A percentile compares a stretch with the other conserved stretches of the same genome.
Conservation (phyloP, 1,140 invertebrate species). For the Anastrepha ludens region DNA sequence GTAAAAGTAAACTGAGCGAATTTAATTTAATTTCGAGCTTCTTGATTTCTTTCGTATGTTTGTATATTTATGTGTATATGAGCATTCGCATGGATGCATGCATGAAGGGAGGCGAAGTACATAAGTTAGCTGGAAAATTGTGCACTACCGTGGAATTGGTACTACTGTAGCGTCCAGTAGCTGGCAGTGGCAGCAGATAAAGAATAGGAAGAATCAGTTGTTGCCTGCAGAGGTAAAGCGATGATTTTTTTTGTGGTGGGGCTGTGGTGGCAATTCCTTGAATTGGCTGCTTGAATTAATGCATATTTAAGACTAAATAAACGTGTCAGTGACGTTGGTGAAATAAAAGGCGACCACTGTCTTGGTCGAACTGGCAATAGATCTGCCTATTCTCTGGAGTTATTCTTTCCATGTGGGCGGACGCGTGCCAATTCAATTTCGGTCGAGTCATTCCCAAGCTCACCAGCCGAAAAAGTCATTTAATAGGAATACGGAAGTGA, state of each 20-base stretch:
- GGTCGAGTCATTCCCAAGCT: background rate
- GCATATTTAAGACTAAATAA: slow-evolving; percentile 55
- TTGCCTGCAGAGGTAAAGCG: background rate
- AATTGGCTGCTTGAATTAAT: slow-evolving; percentile 51
- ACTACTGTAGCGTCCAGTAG: background rate
- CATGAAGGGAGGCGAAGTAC: background rate
- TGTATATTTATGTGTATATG: slow-evolving; percentile 1
- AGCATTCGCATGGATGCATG: background rate
- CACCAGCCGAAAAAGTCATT: background rate
- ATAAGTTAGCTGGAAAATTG: background rate
- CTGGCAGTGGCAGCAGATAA: slow-evolving; percentile 3
- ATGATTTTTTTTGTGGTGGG: background rate
- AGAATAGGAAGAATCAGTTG: background rate
- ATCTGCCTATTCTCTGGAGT: background rate
- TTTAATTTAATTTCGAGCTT: slow-evolving; percentile 60
- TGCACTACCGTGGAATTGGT: background rate
- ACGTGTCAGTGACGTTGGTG: slow-evolving; percentile 44
- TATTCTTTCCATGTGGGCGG: background rate
- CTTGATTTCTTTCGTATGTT: slow-evolving; percentile 52
- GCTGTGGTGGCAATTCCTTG: slow-evolving; percentile 9
- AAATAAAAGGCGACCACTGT: background rate
- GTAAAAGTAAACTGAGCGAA: slow-evolving; percentile 59
- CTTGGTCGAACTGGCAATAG: background rate
- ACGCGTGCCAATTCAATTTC: background rate
- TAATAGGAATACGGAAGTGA: background rate